Evolutionary conservation across 2,797 vertebrate genomes (phyloP).

Genomic region (Centroberyx gerrardi): DNA sequence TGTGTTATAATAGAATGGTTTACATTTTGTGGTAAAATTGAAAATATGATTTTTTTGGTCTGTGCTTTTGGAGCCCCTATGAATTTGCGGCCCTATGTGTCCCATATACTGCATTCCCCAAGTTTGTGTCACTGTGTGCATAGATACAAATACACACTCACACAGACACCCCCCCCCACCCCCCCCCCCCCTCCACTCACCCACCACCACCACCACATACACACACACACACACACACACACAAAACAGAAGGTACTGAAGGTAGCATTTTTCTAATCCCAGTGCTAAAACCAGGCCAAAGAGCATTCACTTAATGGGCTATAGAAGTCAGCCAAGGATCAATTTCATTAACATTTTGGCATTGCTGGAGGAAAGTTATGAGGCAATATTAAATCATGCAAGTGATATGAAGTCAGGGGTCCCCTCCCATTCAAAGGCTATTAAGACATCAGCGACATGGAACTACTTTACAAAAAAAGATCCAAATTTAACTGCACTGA

Average conservation of each 20-base stretch:
- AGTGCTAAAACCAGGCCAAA: constrained; percentile 43
- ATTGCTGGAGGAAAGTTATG: constrained; percentile 50
- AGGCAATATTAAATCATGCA: constrained; percentile 59
- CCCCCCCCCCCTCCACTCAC: too few species aligned
- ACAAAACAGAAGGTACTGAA: neutral
- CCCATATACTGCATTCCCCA: rapidly evolving
- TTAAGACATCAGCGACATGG: constrained; percentile 45
- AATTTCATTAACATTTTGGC: constrained; percentile 72
- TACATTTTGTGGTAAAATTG: constrained; percentile 16
- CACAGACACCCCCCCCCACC: neutral
- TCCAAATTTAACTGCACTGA: constrained; percentile 18
- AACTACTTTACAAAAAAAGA: constrained; percentile 20
- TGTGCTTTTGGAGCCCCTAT: neutral
- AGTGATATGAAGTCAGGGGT: constrained; percentile 41
- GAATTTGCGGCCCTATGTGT: neutral
- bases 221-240: constrained; percentile 17
- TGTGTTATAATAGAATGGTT: neutral
- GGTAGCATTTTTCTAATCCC: constrained; percentile 39
- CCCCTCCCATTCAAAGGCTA: constrained; percentile 39
- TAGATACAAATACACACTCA: constrained; percentile 18
- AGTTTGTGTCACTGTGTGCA: neutral
- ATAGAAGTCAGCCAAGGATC: constrained; percentile 59
- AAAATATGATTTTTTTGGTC: constrained; percentile 17
- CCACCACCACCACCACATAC: too few species aligned
- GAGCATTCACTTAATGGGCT: constrained; percentile 54